Percentiles rank a stretch among this genome's conserved stretches.
Conservation (phyloP, 2,888 invertebrate genomes). For the Balanococcus diminutus region DNA sequence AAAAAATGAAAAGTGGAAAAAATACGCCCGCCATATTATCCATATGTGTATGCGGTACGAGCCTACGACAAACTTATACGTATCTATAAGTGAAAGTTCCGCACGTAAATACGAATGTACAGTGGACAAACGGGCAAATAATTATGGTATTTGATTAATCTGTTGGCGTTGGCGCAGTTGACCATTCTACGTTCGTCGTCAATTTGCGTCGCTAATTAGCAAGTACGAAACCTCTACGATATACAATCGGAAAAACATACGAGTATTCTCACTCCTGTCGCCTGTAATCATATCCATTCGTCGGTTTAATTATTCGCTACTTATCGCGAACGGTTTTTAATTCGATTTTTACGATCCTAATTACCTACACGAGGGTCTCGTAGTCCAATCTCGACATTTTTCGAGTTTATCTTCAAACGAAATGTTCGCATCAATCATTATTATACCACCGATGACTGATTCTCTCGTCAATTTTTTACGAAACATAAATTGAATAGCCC, state of each 20-base stretch:
- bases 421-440: too few relatives aligned
- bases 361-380: too few relatives aligned
- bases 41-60: neutral
- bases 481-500: too few relatives aligned
- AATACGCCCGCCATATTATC: neutral
- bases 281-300: too few relatives aligned
- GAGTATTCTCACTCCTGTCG: too few relatives aligned
- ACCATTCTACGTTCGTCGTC: neutral
- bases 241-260: neutral
- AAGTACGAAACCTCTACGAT: neutral
- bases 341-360: neutral
- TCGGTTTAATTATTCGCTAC: too few relatives aligned
- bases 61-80: too few relatives aligned
- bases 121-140: neutral
- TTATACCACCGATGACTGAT: too few relatives aligned
- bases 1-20: neutral
- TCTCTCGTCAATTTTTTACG: too few relatives aligned
- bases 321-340: neutral
- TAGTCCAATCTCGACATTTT: too few relatives aligned
- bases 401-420: too few relatives aligned
- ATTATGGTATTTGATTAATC: slow-evolving; percentile 25
- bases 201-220: neutral
- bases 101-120: neutral
- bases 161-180: neutral
- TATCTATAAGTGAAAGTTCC: slow-evolving; percentile 4